These are phyloP conservation scores for Drosophila lutescens DNA, from an alignment of 2,888 invertebrate genomes.

Conservation along the genomic window DNA sequence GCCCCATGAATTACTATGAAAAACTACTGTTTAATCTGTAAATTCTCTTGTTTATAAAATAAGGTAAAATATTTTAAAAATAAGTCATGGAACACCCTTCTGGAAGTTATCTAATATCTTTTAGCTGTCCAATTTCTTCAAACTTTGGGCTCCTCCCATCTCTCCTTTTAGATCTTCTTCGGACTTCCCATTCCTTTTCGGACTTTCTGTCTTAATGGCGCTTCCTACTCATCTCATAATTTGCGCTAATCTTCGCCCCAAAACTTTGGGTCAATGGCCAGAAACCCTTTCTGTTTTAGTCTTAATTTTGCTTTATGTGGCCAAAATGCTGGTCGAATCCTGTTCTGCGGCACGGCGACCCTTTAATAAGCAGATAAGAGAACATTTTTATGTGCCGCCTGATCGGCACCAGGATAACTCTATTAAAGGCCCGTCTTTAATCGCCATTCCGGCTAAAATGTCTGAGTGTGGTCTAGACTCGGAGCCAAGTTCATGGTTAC, in stretches of 20 bases:
- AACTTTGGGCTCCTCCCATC: neutral
- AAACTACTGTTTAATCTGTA: too few relatives aligned
- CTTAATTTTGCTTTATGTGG: conserved; percentile 58
- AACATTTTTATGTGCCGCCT: conserved; percentile 52
- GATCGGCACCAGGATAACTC: conserved; percentile 59
- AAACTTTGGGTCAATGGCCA: conserved; percentile 52
- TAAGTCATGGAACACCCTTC: too few relatives aligned
- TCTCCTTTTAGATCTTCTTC: neutral
- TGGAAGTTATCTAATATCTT: neutral
- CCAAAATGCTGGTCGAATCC: conserved; percentile 43
- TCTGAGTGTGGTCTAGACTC: conserved; percentile 25
- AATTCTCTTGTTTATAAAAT: too few relatives aligned
- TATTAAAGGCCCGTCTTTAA: conserved; percentile 52
- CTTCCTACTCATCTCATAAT: conserved; percentile 54
- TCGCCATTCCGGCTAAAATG: conserved; percentile 20
- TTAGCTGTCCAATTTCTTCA: neutral
- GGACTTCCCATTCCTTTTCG: neutral
- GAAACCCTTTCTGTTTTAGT: conserved; percentile 29
- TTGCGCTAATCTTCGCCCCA: conserved; percentile 50
- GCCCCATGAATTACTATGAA: too few relatives aligned
- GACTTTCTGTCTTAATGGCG: conserved; percentile 48
- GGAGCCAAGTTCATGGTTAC: conserved; percentile 38
- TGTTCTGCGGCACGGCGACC: conserved; percentile 44
- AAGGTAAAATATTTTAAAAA: neutral
- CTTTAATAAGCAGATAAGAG: conserved; percentile 76